Evolutionary conservation across 2,888 invertebrate species (phyloP).

Genomic region (Acronicta leporina): DNA sequence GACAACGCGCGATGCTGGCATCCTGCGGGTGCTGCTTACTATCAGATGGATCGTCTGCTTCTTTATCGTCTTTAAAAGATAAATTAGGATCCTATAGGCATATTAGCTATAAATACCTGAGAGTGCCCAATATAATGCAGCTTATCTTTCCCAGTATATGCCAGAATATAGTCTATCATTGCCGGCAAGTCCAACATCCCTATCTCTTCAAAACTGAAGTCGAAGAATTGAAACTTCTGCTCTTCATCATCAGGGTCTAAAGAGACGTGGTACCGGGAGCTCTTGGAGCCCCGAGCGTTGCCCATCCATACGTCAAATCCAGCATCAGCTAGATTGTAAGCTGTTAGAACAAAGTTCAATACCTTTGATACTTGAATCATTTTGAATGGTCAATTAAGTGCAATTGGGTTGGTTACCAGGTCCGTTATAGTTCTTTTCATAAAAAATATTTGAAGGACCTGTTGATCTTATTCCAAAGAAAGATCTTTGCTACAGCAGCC

Average conservation of each 20-base stretch:
- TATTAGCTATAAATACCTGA: constrained; percentile 51
- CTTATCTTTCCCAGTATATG: constrained; percentile 62
- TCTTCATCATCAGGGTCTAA: constrained; percentile 67
- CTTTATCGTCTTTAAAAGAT: no score
- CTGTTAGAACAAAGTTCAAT: constrained; percentile 74
- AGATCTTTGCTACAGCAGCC: no score
- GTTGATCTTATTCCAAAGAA: no score
- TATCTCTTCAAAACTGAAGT: constrained; percentile 80
- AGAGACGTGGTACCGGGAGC: constrained; percentile 89
- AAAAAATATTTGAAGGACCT: no score
- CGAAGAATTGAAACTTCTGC: constrained; percentile 70
- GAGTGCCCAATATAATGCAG: constrained; percentile 83
- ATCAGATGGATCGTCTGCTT: no score
- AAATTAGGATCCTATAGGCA: no score
- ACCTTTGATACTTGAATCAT: no score
- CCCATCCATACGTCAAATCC: constrained; percentile 95
- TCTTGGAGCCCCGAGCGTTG: constrained; percentile 93
- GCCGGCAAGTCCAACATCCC: constrained; percentile 73
- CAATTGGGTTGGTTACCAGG: no score
- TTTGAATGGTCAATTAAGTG: no score
- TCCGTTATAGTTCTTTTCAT: no score
- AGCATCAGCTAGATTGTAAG: constrained; percentile 90
- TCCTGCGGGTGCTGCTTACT: no score
- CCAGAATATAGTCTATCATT: constrained; percentile 76
- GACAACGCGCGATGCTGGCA: no score